These are phyloP conservation scores for Eriosoma lanigerum DNA, from an alignment of 1,140 invertebrate genomes.

Conservation along the genomic window DNA sequence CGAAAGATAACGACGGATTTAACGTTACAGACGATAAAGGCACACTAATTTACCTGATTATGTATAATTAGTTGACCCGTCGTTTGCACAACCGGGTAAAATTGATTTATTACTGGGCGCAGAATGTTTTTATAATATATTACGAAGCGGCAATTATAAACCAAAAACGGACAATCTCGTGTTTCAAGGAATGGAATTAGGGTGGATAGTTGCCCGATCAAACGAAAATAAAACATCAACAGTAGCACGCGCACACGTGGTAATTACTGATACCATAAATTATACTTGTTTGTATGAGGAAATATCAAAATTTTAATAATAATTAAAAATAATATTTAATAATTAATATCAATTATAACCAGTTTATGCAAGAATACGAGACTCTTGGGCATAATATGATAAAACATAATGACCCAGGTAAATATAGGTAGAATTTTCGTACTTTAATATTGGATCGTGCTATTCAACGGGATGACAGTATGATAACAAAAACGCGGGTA, in stretches of 20 bases:
- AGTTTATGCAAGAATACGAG: slow-evolving; percentile 2
- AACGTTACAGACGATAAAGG: too few species aligned
- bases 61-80: not conserved
- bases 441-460: too few species aligned
- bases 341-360: not conserved
- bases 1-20: too few species aligned
- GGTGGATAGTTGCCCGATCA: not conserved
- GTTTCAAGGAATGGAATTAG: not conserved
- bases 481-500: too few species aligned
- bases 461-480: too few species aligned
- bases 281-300: not conserved
- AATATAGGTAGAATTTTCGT: slow-evolving; percentile 53
- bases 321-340: not conserved
- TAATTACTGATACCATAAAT: not conserved
- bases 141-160: not conserved
- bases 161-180: not conserved
- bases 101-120: not conserved
- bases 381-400: not conserved
- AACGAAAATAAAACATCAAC: not conserved
- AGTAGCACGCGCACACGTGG: not conserved
- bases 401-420: not conserved
- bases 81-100: not conserved
- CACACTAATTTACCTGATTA: not conserved
- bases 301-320: not conserved
- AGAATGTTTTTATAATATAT: not conserved